Evolutionary conservation across 2,797 vertebrate species (phyloP), one percentile per base, ranked within the genome.

Genomic region (Sebastes trivittatus): DNA sequence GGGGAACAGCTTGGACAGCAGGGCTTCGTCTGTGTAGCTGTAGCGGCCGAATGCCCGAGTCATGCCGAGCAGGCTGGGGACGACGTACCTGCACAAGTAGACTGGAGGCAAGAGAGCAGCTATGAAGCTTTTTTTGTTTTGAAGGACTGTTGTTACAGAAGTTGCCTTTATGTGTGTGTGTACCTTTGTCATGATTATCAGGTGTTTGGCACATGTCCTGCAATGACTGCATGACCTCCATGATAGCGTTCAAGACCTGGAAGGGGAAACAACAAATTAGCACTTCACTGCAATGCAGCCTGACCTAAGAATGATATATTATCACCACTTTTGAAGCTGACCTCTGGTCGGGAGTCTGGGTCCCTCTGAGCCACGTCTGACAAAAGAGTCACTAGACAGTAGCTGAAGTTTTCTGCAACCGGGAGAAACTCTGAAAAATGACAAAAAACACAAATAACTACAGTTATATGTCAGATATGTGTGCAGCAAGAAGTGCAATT

Each of bases 361-460:
- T 98, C 98, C 80, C 94, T 96, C 90, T 97, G 97, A 49, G 98
- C 97, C 64, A 99, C 97, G 1, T 99, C 98, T 13, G 97, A 96
- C 52, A 99, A 91, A 83, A 99, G 90, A 0, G 98, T 99, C 76
- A 99, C 97, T 62, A 99, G 88, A 91, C 97, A 99, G 92, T 98
- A 99, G 90, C 97, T 98, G 95, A 99, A 99, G 89, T 96, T 99
- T 94, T 99, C 98, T 73, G 98, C 96, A 63, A 98, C 95, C 0
- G 98, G 98, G 69, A 99, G 98, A 63, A 93, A 92, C 32, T 97
- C 98, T 99, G 85, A 90, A 38, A 4, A 71, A 42, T 14, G 23
- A 6, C 87, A 13, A 81, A 77, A 63, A 7, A 5, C 3, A 73
- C 25, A 68, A 34, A 62, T 1, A 25, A 0, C 2, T 20, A 30